These are phyloP conservation scores for Dysmachus trigonus DNA, from an alignment of 2,888 invertebrate genomes.

Conservation along the genomic window DNA sequence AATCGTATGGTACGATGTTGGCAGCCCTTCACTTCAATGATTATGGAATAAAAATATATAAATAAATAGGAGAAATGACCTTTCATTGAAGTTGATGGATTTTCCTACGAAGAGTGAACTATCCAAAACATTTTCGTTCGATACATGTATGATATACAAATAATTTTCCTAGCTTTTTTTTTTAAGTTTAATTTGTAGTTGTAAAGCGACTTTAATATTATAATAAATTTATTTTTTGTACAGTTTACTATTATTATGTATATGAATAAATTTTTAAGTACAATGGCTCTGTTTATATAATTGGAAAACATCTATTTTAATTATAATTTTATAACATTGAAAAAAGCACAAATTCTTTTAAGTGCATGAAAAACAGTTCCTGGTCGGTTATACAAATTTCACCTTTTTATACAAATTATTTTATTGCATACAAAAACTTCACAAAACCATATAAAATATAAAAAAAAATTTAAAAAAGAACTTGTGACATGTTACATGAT, in stretches of 20 bases:
- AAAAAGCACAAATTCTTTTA: too few relatives aligned
- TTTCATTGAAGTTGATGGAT: background rate
- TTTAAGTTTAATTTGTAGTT: slow-evolving; percentile 24
- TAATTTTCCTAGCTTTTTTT: slow-evolving; percentile 17
- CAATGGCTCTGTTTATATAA: background rate
- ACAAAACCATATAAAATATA: too few relatives aligned
- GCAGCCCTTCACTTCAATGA: background rate
- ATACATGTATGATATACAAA: slow-evolving; percentile 6
- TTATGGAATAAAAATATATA: background rate
- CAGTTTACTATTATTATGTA: slow-evolving; percentile 25
- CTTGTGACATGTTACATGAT: too few relatives aligned
- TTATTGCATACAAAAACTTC: too few relatives aligned
- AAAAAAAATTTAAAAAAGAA: too few relatives aligned
- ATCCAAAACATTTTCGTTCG: background rate
- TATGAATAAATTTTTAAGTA: slow-evolving; percentile 27
- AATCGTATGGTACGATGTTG: background rate
- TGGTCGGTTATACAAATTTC: too few relatives aligned
- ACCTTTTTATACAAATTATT: too few relatives aligned
- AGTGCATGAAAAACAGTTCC: too few relatives aligned
- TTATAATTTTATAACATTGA: too few relatives aligned
- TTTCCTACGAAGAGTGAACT: background rate
- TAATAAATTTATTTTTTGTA: slow-evolving; percentile 36
- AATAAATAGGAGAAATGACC: background rate
- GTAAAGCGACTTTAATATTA: slow-evolving; percentile 31
- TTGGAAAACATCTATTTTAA: too few relatives aligned